Conservation (phyloP, 2,797 vertebrate genomes). For the Crocidura indochinensis region DNA sequence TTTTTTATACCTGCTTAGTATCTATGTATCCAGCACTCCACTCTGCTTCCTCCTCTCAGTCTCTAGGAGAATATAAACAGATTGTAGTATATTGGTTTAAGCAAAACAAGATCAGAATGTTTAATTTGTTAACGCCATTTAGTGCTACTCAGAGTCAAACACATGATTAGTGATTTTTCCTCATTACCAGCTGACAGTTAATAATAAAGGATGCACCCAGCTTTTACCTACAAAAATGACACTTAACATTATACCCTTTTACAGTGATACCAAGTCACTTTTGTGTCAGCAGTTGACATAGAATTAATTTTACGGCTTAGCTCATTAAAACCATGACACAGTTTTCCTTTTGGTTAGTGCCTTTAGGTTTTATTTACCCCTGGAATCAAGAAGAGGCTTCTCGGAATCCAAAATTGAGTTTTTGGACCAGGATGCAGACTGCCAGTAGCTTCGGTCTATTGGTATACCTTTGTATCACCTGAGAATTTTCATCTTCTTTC, state of each 20-base stretch:
- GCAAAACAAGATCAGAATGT: conserved; percentile 25
- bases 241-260: conserved; percentile 39
- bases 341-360: conserved; percentile 32
- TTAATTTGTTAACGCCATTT: conserved; percentile 11
- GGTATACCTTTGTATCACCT: conserved; percentile 23
- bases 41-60: background rate
- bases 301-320: conserved; percentile 58
- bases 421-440: background rate
- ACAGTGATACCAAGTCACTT: conserved; percentile 55
- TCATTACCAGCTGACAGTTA: conserved; percentile 55
- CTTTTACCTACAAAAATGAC: conserved; percentile 37
- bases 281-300: conserved; percentile 43
- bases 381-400: conserved; percentile 8
- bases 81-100: conserved; percentile 21
- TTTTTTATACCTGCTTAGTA: conserved; percentile 43
- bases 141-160: conserved; percentile 29
- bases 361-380: background rate
- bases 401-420: conserved; percentile 25
- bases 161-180: conserved; percentile 15
- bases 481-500: background rate
- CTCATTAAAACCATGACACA: conserved; percentile 30
- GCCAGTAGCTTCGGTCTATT: background rate
- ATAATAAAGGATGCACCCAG: conserved; percentile 46
- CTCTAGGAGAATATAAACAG: background rate
- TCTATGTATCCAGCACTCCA: background rate